Evolutionary conservation across 2,113 vertebrate genomes (phyloP).

Genomic region (Cryptomyrus ogoouensis): DNA sequence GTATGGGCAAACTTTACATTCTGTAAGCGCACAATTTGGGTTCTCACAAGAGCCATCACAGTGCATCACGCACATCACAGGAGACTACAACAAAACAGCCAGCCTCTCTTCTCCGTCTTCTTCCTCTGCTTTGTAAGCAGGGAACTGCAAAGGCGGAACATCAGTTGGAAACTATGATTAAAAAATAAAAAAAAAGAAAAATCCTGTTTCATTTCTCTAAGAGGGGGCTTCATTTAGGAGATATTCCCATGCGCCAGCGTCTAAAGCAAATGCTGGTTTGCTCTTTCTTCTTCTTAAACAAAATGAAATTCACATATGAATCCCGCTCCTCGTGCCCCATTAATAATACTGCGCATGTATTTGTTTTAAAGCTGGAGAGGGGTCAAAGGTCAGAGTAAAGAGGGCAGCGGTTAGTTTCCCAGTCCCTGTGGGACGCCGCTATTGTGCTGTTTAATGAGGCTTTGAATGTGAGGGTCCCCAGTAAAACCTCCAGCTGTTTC

Average conservation of each 20-base stretch:
- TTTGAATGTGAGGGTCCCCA: not conserved
- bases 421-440: not conserved
- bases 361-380: not conserved
- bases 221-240: not conserved
- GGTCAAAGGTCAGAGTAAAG: not conserved
- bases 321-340: not conserved
- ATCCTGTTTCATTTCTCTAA: not conserved
- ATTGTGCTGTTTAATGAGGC: slow-evolving; percentile 7
- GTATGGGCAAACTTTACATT: slow-evolving; percentile 19
- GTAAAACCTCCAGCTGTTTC: slow-evolving; percentile 5
- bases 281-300: not conserved
- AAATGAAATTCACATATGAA: not conserved
- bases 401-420: not conserved
- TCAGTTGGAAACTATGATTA: not conserved
- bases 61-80: not conserved
- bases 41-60: not conserved
- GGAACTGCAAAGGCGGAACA: not conserved
- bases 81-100: not conserved
- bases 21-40: not conserved
- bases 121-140: not conserved
- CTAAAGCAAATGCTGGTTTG: not conserved
- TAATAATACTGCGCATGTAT: not conserved
- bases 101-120: not conserved
- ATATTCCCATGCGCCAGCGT: not conserved
- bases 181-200: not conserved